Conservation (phyloP, 2,113 vertebrate species). For the Ovis canadensis region DNA sequence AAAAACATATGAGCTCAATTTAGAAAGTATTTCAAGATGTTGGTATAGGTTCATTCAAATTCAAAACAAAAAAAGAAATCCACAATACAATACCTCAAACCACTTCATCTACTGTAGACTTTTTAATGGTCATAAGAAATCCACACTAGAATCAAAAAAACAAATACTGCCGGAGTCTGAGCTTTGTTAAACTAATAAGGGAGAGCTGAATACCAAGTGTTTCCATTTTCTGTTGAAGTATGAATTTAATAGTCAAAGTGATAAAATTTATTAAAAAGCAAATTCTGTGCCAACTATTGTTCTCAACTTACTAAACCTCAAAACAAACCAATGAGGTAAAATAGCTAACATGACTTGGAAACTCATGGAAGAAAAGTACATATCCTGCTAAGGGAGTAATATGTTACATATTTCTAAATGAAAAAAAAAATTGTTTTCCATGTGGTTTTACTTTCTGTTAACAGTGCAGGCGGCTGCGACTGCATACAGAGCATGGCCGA, state of each 20-base stretch:
- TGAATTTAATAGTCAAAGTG: slow-evolving; percentile 20
- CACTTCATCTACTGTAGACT: background rate
- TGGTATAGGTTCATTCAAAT: background rate
- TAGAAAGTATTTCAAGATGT: background rate
- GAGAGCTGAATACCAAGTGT: slow-evolving; percentile 31
- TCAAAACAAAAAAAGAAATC: background rate
- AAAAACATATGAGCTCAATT: background rate
- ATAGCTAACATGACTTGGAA: background rate
- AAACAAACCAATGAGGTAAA: background rate
- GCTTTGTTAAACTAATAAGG: background rate
- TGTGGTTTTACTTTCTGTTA: background rate
- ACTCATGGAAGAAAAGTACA: background rate
- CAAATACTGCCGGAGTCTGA: background rate
- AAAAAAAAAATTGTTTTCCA: background rate
- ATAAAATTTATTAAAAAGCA: slow-evolving; percentile 41
- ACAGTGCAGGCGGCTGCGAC: background rate
- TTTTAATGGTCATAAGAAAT: background rate
- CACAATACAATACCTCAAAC: background rate
- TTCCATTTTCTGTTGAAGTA: background rate
- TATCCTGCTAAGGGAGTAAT: background rate
- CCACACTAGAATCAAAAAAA: background rate
- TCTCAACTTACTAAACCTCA: background rate
- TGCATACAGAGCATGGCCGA: accelerated
- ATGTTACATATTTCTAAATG: background rate
- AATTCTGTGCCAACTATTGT: background rate